Conservation (phyloP, 2,113 vertebrate genomes). For the Marcusenius ussheri region DNA sequence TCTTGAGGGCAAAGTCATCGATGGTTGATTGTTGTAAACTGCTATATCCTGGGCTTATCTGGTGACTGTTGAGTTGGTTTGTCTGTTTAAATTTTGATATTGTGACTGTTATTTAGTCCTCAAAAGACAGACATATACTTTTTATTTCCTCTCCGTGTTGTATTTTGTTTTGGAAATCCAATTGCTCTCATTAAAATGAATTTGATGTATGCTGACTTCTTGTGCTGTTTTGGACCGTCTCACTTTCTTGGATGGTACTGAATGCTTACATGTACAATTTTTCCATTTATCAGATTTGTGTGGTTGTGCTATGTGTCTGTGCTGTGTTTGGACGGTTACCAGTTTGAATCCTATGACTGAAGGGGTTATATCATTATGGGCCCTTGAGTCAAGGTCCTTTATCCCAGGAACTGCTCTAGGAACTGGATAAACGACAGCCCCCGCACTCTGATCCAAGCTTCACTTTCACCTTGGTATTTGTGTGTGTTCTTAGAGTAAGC, state of each 20-base stretch:
- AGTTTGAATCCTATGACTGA: neutral
- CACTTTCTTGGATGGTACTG: neutral
- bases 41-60: slow-evolving; percentile 9
- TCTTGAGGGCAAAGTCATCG: neutral
- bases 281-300: neutral
- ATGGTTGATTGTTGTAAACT: slow-evolving; percentile 4
- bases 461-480: neutral
- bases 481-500: neutral
- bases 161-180: slow-evolving; percentile 15
- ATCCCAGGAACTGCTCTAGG: neutral
- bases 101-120: slow-evolving; percentile 21
- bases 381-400: neutral
- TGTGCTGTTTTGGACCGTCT: neutral
- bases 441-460: neutral
- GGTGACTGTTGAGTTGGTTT: slow-evolving; percentile 13
- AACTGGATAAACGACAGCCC: neutral
- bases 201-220: slow-evolving; percentile 12
- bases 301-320: neutral
- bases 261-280: neutral
- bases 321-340: neutral
- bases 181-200: slow-evolving; percentile 20
- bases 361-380: neutral
- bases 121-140: slow-evolving; percentile 14
- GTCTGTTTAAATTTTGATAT: slow-evolving; percentile 22
- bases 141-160: slow-evolving; percentile 17